Conservation (phyloP, 2,888 invertebrate species). For the Amblyjoppa proteus region DNA sequence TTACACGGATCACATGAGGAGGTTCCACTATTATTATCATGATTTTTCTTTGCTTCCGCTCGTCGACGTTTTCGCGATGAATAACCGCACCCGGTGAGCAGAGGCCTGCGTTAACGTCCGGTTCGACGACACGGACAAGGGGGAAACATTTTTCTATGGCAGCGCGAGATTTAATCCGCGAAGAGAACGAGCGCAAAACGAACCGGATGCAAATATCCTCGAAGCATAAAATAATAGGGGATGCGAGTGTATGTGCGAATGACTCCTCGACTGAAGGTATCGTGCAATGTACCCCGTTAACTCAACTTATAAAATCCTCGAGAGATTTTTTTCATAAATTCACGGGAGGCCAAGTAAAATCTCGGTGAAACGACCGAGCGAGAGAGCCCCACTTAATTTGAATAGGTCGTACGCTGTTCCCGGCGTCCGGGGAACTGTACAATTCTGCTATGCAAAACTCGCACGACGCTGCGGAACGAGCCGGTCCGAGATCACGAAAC, state of each 20-base stretch:
- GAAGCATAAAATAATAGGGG: slow-evolving; percentile 29
- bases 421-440: slow-evolving; percentile 5
- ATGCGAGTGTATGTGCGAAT: not conserved
- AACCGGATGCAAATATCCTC: not conserved
- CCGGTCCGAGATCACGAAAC: slow-evolving; percentile 33
- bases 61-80: not conserved
- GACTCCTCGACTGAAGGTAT: not conserved
- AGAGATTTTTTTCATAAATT: slow-evolving; percentile 31
- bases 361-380: slow-evolving; percentile 12
- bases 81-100: not conserved
- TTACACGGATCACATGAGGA: slow-evolving; percentile 26
- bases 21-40: not conserved
- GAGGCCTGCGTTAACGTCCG: not conserved
- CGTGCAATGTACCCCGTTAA: slow-evolving; percentile 44
- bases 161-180: not conserved
- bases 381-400: slow-evolving; percentile 7
- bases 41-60: slow-evolving; percentile 1
- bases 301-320: slow-evolving; percentile 31
- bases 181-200: not conserved
- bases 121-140: not conserved
- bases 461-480: slow-evolving; percentile 12
- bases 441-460: slow-evolving; percentile 52
- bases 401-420: not conserved
- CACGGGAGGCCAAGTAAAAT: slow-evolving; percentile 35
- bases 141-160: not conserved